Base-by-base conservation (phyloP, 2,113 vertebrate genomes). In the Zingel zingel region DNA sequence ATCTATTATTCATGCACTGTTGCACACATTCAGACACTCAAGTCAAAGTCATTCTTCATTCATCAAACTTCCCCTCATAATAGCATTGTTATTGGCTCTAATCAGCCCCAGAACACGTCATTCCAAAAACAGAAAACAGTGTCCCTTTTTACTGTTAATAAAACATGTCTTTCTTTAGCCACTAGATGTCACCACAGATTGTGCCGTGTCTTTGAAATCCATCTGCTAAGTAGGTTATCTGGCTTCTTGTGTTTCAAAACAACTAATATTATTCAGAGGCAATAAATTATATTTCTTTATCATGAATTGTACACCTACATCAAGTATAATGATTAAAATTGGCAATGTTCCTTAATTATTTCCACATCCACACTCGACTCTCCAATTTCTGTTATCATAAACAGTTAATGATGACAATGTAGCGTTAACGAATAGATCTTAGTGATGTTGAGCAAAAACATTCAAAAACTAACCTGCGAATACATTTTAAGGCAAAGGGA, bases 401-500 rank as follows among this genome's bases (percentile, higher is more conserved):
- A 81, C 36, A 79, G 70, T 48, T 74, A 48, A 77, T 58, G 47
- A 84, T 82, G 74, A 62, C 58, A 87, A 83, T 85, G 85, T 54
- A 86, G 81, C 87, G 72, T 85, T 79, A 73, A 50, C 30, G 4
- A 91, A 79, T 33, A 80, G 57, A 86, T 61, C 57, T 43, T 43
- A 59, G 27, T 80, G 65, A 65, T 65, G 58, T 77, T 71, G 39
- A 65, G 79, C 50, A 65, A 74, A 85, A 89, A 90, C 86, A 90
- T 93, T 92, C 85, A 77, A 88, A 86, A 90, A 79, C 70, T 57
- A 86, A 91, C 58, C 66, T 79, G 86, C 59, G 63, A 92, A 76
- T 74, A 73, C 47, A 77, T 81, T 91, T 93, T 95, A 96, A 96
- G 95, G 95, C 95, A 93, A 92, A 90, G 89, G 86, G 90, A 95